Conservation (phyloP, 1,140 invertebrate genomes). For the Tetranychus cinnabarinus region DNA sequence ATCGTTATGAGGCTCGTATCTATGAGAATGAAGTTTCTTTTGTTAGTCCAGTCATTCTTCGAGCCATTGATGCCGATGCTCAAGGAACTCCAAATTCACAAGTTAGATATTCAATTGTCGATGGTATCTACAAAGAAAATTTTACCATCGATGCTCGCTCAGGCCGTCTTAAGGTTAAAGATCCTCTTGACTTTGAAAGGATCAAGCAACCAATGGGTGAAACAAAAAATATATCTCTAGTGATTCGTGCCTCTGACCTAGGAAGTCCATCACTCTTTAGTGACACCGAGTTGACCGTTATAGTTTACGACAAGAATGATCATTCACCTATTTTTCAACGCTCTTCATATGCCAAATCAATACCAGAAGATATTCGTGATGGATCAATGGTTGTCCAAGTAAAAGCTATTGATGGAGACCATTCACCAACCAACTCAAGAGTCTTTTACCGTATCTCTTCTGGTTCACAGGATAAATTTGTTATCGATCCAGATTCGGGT, state of each 20-base stretch:
- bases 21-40: constrained; percentile 51
- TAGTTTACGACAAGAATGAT: constrained; percentile 71
- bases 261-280: constrained; percentile 36
- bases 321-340: constrained; percentile 61
- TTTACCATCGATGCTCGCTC: constrained; percentile 50
- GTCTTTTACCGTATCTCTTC: constrained; percentile 63
- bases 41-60: constrained; percentile 43
- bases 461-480: constrained; percentile 74
- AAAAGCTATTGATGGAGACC: constrained; percentile 25
- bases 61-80: constrained; percentile 17
- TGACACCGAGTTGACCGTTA: constrained; percentile 33
- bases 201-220: constrained; percentile 12
- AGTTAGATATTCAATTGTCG: constrained; percentile 52
- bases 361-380: constrained; percentile 66
- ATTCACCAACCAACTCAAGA: constrained; percentile 57
- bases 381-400: constrained; percentile 54
- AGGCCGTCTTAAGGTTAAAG: constrained; percentile 40
- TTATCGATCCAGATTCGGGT: constrained; percentile 55
- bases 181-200: constrained; percentile 51
- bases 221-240: constrained; percentile 22
- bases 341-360: constrained; percentile 60
- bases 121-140: constrained; percentile 32
- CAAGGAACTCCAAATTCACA: constrained; percentile 56
- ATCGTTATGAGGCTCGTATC: constrained; percentile 20
- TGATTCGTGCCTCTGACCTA: constrained; percentile 49